Conservation (phyloP, 1,140 invertebrate genomes). For the Ephestia elutella region DNA sequence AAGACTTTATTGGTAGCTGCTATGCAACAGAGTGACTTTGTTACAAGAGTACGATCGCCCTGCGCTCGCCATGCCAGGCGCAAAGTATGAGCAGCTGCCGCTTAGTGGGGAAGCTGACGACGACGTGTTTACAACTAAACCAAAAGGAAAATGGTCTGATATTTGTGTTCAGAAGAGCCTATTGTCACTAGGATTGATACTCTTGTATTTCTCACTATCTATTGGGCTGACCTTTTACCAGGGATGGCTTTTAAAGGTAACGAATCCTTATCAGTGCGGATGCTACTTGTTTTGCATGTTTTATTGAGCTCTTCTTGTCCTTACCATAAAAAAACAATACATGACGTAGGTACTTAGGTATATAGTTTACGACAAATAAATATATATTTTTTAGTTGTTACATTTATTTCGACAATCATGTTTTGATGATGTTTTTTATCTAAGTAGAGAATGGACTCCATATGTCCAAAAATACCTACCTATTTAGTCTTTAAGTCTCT, state of each 20-base stretch:
- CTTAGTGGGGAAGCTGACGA: slow-evolving; percentile 56
- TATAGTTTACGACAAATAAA: too few relatives aligned
- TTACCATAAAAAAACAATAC: neutral
- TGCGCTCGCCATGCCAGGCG: slow-evolving; percentile 48
- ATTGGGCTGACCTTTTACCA: slow-evolving; percentile 98
- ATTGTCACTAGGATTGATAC: slow-evolving; percentile 75
- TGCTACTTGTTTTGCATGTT: neutral
- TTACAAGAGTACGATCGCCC: slow-evolving; percentile 23
- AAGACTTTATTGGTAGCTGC: slow-evolving; percentile 21
- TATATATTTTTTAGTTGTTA: too few relatives aligned
- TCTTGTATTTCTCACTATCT: slow-evolving; percentile 91
- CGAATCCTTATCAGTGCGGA: slow-evolving; percentile 32
- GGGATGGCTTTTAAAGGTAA: slow-evolving; percentile 91
- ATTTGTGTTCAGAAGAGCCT: slow-evolving; percentile 58
- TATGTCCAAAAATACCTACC: too few relatives aligned
- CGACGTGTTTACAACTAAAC: slow-evolving; percentile 50
- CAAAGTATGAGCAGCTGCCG: slow-evolving; percentile 71
- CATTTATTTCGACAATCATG: too few relatives aligned
- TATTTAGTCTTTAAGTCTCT: too few relatives aligned
- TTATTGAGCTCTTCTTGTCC: neutral
- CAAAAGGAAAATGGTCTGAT: slow-evolving; percentile 54
- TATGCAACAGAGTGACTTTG: slow-evolving; percentile 37
- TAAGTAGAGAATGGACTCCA: too few relatives aligned
- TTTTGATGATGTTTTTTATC: too few relatives aligned
- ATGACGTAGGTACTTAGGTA: too few relatives aligned